phyloP scores from a whole-genome alignment of 2,113 vertebrate genomes.

The Pungitius pungitius region DNA sequence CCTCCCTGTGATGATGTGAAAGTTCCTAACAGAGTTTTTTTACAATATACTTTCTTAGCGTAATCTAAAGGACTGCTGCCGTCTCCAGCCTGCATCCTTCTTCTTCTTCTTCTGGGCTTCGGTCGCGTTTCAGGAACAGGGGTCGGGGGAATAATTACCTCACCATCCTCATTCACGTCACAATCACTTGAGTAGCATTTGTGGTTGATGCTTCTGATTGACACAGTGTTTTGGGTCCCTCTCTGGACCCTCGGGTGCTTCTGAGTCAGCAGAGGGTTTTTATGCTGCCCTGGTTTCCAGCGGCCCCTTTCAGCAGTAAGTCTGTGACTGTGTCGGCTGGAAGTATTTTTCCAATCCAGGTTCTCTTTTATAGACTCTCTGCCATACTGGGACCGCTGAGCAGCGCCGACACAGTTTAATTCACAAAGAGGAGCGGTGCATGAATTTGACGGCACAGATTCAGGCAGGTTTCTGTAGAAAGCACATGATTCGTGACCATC shows the following conservation, averaged over 20 bases:
- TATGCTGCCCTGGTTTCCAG: conserved; percentile 11
- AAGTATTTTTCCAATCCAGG: not conserved
- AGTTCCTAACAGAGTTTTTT: conserved; percentile 11
- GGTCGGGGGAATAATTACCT: conserved; percentile 46
- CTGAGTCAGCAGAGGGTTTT: not conserved
- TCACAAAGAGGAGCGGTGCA: not conserved
- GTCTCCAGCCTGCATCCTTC: not conserved
- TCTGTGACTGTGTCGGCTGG: conserved; percentile 4
- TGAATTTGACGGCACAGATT: not conserved
- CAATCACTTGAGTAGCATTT: conserved; percentile 15
- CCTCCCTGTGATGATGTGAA: not conserved
- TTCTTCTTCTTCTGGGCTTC: conserved; percentile 2
- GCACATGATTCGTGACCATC: not conserved
- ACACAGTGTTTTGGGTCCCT: not conserved
- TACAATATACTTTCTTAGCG: not conserved
- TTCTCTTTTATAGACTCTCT: conserved; percentile 30
- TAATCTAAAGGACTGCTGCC: not conserved
- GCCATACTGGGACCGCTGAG: not conserved
- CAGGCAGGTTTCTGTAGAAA: not conserved
- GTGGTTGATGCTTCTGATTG: not conserved
- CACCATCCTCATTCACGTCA: conserved; percentile 18
- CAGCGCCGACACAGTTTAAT: not conserved
- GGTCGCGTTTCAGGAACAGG: conserved; percentile 9
- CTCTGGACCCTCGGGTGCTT: conserved; percentile 2
- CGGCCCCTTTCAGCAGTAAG: conserved; percentile 31